Base-by-base conservation (phyloP, 2,888 invertebrate genomes). In the Brachyptera risi region DNA sequence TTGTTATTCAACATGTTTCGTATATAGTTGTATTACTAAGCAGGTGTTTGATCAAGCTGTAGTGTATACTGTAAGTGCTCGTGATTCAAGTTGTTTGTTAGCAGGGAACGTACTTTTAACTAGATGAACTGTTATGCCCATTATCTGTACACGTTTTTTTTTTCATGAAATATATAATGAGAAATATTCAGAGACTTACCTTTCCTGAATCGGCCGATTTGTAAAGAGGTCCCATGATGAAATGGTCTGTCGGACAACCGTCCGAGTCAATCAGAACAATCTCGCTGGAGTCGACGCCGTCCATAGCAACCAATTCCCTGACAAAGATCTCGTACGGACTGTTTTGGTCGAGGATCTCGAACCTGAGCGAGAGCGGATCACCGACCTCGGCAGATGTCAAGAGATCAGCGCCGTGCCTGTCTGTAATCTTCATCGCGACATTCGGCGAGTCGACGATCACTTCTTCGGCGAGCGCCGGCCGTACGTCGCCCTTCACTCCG, bases 321-420 rank as follows among this genome's bases (percentile, higher is more conserved):
- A 96, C 94, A 74, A 96, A 95, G 72, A 96, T 95, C 78, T 96
- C 95, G 79, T 92, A 96, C 27, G 95, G 95, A 71, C 92, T 93
- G 78, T 92, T 90, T 71, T 86, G 88, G 75, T 95, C 94, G 75
- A 93, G 82, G 71, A 95, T 94, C 78, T 94, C 93, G 79, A 95
- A 95, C 73, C 90, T 86, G 60, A 95, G 83, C 35, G 92, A 90
- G 77, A 95, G 78, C 24, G 94, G 92, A 79, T 95, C 95, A 68
- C 95, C 95, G 65, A 95, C 94, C 80, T 93, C 91, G 65, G 93
- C 93, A 1, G 92, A 87, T 31, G 87, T 86, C 78, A 92, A 87
- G 66, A 90, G 88, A 68, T 91, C 90, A 70, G 86, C 87, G 62
- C 90, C 91, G 70, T 84, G 88, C 65, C 92, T 83, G 72, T 90